Conservation (phyloP, 1,140 invertebrate species). For the Nephotettix cincticeps region DNA sequence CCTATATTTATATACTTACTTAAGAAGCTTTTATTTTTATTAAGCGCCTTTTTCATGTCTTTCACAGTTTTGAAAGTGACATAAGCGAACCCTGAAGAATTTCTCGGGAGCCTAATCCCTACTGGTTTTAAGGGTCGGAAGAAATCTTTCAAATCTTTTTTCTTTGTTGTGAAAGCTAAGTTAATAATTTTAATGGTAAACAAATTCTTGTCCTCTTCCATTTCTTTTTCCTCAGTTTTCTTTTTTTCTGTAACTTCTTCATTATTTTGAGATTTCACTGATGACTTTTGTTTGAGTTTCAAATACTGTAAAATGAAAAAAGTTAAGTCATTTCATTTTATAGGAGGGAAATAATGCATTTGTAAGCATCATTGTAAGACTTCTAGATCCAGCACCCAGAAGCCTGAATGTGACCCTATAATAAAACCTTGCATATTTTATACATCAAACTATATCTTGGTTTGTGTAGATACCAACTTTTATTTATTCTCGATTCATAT, state of each 20-base stretch:
- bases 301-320: slow-evolving; percentile 39
- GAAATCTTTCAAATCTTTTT: slow-evolving; percentile 81
- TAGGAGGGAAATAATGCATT: no score
- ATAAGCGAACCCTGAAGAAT: slow-evolving; percentile 84
- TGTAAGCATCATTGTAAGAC: no score
- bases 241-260: slow-evolving; percentile 37
- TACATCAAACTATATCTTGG: no score
- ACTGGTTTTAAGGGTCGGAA: slow-evolving; percentile 76
- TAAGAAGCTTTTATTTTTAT: slow-evolving; percentile 85
- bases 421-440: no score
- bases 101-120: slow-evolving; percentile 75
- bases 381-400: no score
- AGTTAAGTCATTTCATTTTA: background rate
- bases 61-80: slow-evolving; percentile 84
- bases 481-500: no score
- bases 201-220: slow-evolving; percentile 37
- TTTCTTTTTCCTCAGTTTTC: slow-evolving; percentile 39
- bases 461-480: no score
- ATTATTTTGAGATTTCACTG: slow-evolving; percentile 57
- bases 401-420: no score
- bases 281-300: slow-evolving; percentile 43
- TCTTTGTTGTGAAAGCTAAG: slow-evolving; percentile 68
- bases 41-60: slow-evolving; percentile 76
- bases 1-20: slow-evolving; percentile 59
- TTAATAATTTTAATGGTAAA: slow-evolving; percentile 59